Evolutionary conservation across 2,888 invertebrate species (phyloP).

Genomic region (Diaperis boleti): DNA sequence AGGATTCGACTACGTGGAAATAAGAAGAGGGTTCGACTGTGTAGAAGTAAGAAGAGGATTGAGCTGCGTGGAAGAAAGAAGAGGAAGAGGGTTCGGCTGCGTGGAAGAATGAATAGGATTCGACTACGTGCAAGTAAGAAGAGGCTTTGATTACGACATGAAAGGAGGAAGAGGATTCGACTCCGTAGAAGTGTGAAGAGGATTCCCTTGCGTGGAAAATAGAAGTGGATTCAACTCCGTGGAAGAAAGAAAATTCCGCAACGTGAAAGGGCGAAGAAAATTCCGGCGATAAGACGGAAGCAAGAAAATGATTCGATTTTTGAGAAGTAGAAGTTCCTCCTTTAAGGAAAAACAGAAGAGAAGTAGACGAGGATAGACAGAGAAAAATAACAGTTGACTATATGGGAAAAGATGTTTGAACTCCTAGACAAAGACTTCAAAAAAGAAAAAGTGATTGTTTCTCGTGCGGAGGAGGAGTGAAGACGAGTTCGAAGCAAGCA

Average conservation of each 20-base stretch:
- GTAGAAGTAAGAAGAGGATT: not conserved
- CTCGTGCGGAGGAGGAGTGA: no score
- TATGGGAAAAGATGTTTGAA: no score
- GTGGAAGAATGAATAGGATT: conserved; percentile 4
- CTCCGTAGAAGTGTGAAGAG: not conserved
- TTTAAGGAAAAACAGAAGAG: no score
- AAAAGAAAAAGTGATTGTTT: no score
- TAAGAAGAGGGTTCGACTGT: not conserved
- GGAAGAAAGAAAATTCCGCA: not conserved
- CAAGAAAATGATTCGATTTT: no score
- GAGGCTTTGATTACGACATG: not conserved
- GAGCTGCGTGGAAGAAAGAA: not conserved
- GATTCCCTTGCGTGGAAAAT: not conserved
- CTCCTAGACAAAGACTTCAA: no score
- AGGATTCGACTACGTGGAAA: not conserved
- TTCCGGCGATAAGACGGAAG: no score
- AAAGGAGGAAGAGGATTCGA: not conserved
- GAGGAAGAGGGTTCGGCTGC: not conserved
- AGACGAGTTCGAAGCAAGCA: no score
- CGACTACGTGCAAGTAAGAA: not conserved
- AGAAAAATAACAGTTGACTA: no score
- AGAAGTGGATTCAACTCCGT: not conserved
- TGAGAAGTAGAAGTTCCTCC: no score
- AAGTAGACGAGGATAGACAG: no score
- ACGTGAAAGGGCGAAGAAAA: no score